These are phyloP conservation scores for Leptopterna dolabrata DNA, from an alignment of 2,888 invertebrate species.

Conservation along the genomic window DNA sequence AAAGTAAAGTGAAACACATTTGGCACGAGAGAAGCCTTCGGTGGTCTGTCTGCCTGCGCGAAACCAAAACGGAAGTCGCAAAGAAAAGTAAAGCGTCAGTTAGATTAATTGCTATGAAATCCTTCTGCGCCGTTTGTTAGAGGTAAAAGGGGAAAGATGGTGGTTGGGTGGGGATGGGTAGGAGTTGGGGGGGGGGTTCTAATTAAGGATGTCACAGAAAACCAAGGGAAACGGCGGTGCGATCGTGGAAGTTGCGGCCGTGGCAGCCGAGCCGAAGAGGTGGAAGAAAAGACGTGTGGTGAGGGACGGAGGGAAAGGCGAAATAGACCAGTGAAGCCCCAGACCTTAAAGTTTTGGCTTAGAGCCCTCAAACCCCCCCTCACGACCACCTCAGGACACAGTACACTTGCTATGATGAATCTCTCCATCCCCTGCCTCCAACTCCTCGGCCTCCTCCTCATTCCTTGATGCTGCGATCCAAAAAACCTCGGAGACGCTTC, in stretches of 20 bases:
- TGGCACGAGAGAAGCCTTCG: no score
- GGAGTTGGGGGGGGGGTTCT: slow-evolving; percentile 23
- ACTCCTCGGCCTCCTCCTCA: background rate
- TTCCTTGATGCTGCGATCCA: slow-evolving; percentile 49
- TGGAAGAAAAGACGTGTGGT: background rate
- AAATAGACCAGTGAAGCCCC: slow-evolving; percentile 44
- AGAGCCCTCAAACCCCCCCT: slow-evolving; percentile 2
- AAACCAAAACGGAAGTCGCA: background rate
- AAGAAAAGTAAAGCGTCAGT: slow-evolving; percentile 45
- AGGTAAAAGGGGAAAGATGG: slow-evolving; percentile 21
- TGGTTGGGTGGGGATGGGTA: no score
- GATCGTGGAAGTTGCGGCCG: slow-evolving; percentile 18
- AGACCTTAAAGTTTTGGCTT: slow-evolving; percentile 44
- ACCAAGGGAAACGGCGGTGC: slow-evolving; percentile 13
- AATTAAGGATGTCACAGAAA: slow-evolving; percentile 53
- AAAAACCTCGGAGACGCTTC: slow-evolving; percentile 45
- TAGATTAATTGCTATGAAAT: slow-evolving; percentile 51
- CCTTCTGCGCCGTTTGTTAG: slow-evolving; percentile 48
- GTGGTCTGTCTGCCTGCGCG: background rate
- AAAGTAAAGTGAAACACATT: no score
- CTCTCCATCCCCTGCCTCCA: background rate
- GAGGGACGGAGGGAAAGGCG: slow-evolving; percentile 32
- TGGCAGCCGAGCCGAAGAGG: background rate
- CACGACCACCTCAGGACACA: slow-evolving; percentile 27
- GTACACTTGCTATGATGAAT: slow-evolving; percentile 52